Evolutionary conservation across 2,888 invertebrate species (phyloP).

Genomic region (Imbricaverruca yamaguchii): DNA sequence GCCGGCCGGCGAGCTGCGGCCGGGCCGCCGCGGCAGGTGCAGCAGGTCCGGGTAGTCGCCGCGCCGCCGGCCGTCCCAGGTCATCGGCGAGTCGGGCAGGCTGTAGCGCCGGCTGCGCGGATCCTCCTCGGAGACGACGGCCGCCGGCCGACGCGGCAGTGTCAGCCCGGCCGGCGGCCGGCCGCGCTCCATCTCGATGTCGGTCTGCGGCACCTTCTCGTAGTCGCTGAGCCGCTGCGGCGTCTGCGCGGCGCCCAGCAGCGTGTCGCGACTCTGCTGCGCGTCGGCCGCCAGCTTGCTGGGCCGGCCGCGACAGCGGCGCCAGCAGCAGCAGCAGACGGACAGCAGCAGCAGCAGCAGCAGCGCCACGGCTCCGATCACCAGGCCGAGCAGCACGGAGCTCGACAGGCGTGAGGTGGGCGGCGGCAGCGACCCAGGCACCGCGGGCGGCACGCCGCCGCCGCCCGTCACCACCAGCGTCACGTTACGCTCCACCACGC

Average conservation of each 20-base stretch:
- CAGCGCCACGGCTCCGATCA: slow-evolving; percentile 24
- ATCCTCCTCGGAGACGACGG: not conserved
- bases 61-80: slow-evolving; percentile 24
- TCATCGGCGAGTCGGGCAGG: slow-evolving; percentile 33
- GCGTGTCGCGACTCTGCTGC: slow-evolving; percentile 42
- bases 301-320: slow-evolving; percentile 43
- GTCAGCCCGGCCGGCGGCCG: slow-evolving; percentile 49
- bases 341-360: slow-evolving; percentile 48
- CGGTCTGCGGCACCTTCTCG: slow-evolving; percentile 21
- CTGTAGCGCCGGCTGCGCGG: slow-evolving; percentile 29
- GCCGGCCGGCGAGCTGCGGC: slow-evolving; percentile 19
- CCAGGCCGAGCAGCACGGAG: slow-evolving; percentile 28
- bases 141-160: not conserved
- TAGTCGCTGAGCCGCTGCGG: slow-evolving; percentile 24
- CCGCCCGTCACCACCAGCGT: slow-evolving; percentile 47
- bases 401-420: not conserved
- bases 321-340: slow-evolving; percentile 50
- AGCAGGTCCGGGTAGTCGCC: slow-evolving; percentile 39
- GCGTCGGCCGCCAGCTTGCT: slow-evolving; percentile 43
- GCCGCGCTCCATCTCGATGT: slow-evolving; percentile 36
- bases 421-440: slow-evolving; percentile 14
- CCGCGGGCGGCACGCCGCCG: not conserved
- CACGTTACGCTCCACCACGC: slow-evolving; percentile 66
- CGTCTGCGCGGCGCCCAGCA: slow-evolving; percentile 33
- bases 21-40: slow-evolving; percentile 34